These are phyloP conservation scores for Paracanthobrama guichenoti DNA, from an alignment of 2,113 vertebrate species.

Conservation along the genomic window DNA sequence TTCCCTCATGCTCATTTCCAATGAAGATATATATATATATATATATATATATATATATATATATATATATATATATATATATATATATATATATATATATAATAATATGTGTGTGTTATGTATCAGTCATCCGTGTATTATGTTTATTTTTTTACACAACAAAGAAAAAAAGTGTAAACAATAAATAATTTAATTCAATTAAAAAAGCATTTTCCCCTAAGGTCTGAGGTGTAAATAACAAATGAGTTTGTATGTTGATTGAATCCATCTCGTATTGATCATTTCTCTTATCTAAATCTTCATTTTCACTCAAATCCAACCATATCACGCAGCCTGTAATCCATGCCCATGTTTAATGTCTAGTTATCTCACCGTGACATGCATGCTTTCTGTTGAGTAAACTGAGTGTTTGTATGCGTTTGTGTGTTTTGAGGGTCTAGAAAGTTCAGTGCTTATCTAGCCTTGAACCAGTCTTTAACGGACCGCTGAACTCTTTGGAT, in stretches of 20 bases:
- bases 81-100: no score
- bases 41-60: no score
- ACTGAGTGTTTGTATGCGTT: slow-evolving; percentile 5
- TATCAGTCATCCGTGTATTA: no score
- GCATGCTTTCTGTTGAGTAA: neutral
- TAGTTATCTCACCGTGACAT: neutral
- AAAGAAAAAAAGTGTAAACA: no score
- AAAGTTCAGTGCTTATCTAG: slow-evolving; percentile 74
- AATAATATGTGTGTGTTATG: no score
- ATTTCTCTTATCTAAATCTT: neutral
- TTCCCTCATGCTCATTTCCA: neutral
- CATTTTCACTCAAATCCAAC: neutral
- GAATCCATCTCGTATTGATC: neutral
- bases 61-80: no score
- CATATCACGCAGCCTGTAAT: neutral
- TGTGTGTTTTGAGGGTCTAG: slow-evolving; percentile 59
- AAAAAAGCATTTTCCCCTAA: neutral
- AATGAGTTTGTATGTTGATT: neutral
- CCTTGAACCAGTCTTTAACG: slow-evolving; percentile 73
- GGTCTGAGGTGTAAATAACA: neutral
- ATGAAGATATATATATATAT: neutral
- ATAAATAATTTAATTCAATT: neutral
- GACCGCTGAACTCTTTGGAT: slow-evolving; percentile 76
- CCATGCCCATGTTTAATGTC: neutral
- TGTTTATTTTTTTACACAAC: no score